Evolutionary conservation across 2,888 invertebrate species (phyloP), one percentile per base, ranked within the genome.

Genomic region (Drosophila pegasa): DNA sequence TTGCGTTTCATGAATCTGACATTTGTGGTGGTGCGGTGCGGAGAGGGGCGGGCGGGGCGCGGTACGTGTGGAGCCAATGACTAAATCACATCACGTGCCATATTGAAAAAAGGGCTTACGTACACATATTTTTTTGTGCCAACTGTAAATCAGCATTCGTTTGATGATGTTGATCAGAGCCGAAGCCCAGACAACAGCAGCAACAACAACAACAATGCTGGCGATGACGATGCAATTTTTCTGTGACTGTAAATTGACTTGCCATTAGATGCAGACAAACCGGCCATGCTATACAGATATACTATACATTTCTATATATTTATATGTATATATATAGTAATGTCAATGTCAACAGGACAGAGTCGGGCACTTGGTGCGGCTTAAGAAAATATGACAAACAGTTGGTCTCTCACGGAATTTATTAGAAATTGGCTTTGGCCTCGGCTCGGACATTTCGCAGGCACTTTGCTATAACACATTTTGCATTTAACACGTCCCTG

Each of bases 401-500:
- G 70, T 76, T 63, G 68, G 54, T n/a, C 41, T 22, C 57, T 59
- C 56, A 73, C 40, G 69, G 56, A 58, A 63, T 69, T 68, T 68
- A 68, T 63, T 62, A 59, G 74, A 74, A 69, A 63, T 63, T 60
- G 69, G 52, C 37, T 35, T 52, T 45, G 48, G 59, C 62, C 54
- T 48, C 43, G 38, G 31, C 52, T 71, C 40, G 66, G 62, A 66
- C 59, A 65, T 52, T 56, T 57, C 20, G 45, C 69, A 47, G 68
- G 20, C 56, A 61, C 56, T 72, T 69, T 56, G 60, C 72, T 55
- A 63, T 57, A 68, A 74, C 60, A 69, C 75, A 74, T 73, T 83
- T 86, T 80, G 84, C 83, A 80, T 83, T 87, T 88, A 88, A 81
- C 84, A 88, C 88, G 88, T 87, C 77, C 62, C 57, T 52, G 20